Base-by-base conservation (phyloP, 2,797 vertebrate species). In the Halcyon badia region DNA sequence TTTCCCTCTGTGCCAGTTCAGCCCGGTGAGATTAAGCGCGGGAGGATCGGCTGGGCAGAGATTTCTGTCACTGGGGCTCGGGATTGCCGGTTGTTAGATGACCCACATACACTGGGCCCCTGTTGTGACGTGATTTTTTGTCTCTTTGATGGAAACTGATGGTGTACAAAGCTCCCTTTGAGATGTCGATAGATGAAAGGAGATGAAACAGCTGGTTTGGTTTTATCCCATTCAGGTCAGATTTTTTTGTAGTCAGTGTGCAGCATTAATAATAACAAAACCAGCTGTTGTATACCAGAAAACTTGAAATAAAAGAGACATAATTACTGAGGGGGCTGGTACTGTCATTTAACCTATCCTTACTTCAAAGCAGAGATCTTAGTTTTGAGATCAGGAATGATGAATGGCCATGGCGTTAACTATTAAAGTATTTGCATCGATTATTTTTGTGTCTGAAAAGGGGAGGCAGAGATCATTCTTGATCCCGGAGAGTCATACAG, bases 371-470 rank as follows among this genome's bases (percentile, higher is more conserved):
- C 66, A 68, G 66, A 75, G 73, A 93, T 96, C 81, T 94, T 89
- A 54, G 83, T 80, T 97, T 97, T 96, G 92, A 78, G 92, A 94
- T 94, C 72, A 81, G 77, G 82, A 87, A 82, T 93, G 94, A 96
- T 86, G 80, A 79, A 91, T 95, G 69, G 57, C 58, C 86, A 31
- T 94, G 92, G 75, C 62, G 26, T 93, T 96, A 61, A 61, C 89
- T 86, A 86, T 90, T 97, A 95, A 97, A 95, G 94, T 94, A 87
- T 95, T 91, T 95, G 31, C 51, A 89, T 95, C 94, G 94, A 95
- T 96, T 93, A 91, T 75, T 90, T 82, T 68, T 49, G 66, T 69
- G 69, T n/a, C 31, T 93, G 88, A 73, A 94, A 83, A 73, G 70
- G n/a, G 65, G 71, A 90, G 87, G 35, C 54, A 83, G 61, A 78